These are phyloP conservation scores for Hippocampus abdominalis DNA, from an alignment of 2,113 vertebrate species.

Conservation along the genomic window DNA sequence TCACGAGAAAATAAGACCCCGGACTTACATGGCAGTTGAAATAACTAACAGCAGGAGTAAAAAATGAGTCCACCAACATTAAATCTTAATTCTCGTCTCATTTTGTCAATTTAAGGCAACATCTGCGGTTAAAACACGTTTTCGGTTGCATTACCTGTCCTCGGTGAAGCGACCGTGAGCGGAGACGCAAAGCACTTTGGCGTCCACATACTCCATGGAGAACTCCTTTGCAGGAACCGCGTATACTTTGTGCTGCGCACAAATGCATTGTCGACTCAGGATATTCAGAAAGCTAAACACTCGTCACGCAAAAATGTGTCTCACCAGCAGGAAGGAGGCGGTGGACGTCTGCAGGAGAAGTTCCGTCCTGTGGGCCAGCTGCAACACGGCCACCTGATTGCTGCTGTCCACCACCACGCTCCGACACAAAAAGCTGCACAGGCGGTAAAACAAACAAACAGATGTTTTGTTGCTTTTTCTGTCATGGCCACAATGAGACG, in stretches of 20 bases:
- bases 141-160: constrained; percentile 54
- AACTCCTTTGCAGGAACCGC: constrained; percentile 81
- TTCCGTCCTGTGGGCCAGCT: constrained; percentile 73
- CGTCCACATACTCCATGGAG: constrained; percentile 78
- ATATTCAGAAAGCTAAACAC: background rate
- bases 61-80: background rate
- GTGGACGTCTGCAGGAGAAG: constrained; percentile 69
- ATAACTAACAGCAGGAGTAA: background rate
- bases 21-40: no score
- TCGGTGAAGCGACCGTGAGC: constrained; percentile 71
- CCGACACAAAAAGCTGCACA: constrained; percentile 82
- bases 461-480: no score
- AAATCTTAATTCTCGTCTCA: constrained; percentile 7
- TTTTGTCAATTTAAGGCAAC: background rate
- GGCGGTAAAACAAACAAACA: background rate
- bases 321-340: constrained; percentile 82
- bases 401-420: constrained; percentile 76
- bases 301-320: background rate
- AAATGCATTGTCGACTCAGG: constrained; percentile 3
- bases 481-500: no score
- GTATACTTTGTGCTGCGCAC: constrained; percentile 81
- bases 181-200: constrained; percentile 82
- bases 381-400: constrained; percentile 70
- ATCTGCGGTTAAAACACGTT: background rate
- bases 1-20: no score